These are phyloP conservation scores for Lochmaea crataegi DNA, from an alignment of 2,888 invertebrate species.

Conservation along the genomic window DNA sequence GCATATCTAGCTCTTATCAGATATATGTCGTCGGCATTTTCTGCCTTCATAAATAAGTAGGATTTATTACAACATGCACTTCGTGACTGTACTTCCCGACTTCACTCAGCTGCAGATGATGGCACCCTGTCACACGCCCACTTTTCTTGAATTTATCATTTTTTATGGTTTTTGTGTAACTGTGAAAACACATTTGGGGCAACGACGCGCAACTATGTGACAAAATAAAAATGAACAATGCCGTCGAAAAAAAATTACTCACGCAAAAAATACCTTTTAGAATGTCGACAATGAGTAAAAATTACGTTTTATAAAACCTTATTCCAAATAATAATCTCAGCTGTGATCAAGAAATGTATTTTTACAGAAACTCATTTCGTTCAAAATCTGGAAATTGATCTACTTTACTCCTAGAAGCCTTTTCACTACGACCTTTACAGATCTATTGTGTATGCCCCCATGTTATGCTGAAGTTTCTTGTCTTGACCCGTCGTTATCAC, in stretches of 20 bases:
- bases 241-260: not conserved
- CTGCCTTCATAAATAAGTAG: constrained; percentile 64
- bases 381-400: too few relatives aligned
- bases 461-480: too few relatives aligned
- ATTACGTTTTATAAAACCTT: not conserved
- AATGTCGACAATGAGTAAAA: not conserved
- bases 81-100: constrained; percentile 61
- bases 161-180: constrained; percentile 46
- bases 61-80: constrained; percentile 65
- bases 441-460: too few relatives aligned
- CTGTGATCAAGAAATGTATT: too few relatives aligned
- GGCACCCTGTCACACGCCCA: constrained; percentile 59
- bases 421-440: too few relatives aligned
- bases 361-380: too few relatives aligned
- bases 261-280: not conserved
- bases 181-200: constrained; percentile 33
- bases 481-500: too few relatives aligned
- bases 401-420: too few relatives aligned
- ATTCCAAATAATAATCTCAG: not conserved
- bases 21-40: constrained; percentile 59
- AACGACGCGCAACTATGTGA: constrained; percentile 11
- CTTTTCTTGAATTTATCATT: constrained; percentile 57
- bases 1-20: constrained; percentile 56
- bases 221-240: constrained; percentile 22
- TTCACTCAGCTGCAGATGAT: constrained; percentile 59